These are phyloP conservation scores for Pygoscelis adeliae DNA, from an alignment of 2,113 vertebrate species.

Conservation along the genomic window DNA sequence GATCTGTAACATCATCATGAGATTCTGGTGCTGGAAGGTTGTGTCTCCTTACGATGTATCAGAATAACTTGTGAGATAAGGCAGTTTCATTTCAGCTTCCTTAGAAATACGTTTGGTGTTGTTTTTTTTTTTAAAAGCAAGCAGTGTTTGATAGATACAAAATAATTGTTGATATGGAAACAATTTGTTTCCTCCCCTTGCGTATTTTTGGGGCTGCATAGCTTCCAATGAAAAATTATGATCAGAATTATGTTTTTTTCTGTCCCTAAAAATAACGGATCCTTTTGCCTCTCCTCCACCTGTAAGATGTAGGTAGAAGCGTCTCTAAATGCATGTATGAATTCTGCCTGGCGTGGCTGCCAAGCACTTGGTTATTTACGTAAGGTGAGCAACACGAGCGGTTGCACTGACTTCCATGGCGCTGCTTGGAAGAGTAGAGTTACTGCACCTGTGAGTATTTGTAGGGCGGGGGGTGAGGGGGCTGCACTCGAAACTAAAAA, in stretches of 20 bases:
- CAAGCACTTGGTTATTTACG: fast-evolving
- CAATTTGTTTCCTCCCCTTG: neutral
- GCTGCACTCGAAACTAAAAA: neutral
- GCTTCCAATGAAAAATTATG: neutral
- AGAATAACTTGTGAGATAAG: neutral
- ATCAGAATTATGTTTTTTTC: neutral
- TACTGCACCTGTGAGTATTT: neutral
- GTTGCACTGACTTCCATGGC: neutral
- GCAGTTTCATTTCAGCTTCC: constrained; percentile 37
- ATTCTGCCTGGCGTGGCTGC: neutral
- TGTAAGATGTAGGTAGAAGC: neutral
- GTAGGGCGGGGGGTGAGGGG: neutral
- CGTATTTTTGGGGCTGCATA: neutral
- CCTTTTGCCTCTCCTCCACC: neutral
- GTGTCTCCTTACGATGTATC: neutral
- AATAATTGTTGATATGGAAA: constrained; percentile 12
- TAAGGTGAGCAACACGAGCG: neutral
- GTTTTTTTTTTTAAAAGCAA: neutral
- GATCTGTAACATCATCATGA: neutral
- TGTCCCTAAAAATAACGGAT: neutral
- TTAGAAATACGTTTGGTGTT: neutral
- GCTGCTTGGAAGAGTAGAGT: neutral
- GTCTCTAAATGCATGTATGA: neutral
- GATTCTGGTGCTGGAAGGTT: neutral
- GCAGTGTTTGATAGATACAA: neutral